phyloP scores from a whole-genome alignment of 2,888 invertebrate genomes.

The Dichetophora obliterata region DNA sequence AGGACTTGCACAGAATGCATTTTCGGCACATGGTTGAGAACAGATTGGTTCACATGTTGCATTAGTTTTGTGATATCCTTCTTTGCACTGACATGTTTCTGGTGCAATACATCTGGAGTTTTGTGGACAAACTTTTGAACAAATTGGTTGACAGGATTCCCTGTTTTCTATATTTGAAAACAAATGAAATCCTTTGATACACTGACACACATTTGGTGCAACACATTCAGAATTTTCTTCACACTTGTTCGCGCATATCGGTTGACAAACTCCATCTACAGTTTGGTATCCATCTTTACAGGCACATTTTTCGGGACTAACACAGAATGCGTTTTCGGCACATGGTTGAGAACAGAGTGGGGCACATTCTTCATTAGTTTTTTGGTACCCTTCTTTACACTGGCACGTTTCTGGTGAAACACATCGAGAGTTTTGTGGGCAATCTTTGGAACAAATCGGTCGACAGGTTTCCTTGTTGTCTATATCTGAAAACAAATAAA shows the following conservation, averaged over 20 bases:
- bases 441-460: neutral
- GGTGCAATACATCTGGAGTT: neutral
- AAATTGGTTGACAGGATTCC: neutral
- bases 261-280: neutral
- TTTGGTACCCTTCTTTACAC: neutral
- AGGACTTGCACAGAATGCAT: no score
- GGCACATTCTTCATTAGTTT: neutral
- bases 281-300: neutral
- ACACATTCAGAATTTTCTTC: neutral
- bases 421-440: neutral
- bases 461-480: neutral
- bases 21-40: no score
- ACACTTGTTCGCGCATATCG: neutral
- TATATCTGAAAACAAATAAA: no score
- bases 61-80: neutral
- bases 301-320: neutral
- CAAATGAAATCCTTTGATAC: neutral
- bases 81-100: neutral
- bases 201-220: neutral
- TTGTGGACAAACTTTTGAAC: neutral
- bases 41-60: no score
- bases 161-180: no score
- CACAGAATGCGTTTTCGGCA: neutral
- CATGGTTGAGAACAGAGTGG: neutral
- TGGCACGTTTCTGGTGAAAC: neutral